Percentiles rank a stretch among this genome's conserved stretches.
phyloP scores from a whole-genome alignment of 2,113 vertebrate species.

The Paracanthobrama guichenoti region DNA sequence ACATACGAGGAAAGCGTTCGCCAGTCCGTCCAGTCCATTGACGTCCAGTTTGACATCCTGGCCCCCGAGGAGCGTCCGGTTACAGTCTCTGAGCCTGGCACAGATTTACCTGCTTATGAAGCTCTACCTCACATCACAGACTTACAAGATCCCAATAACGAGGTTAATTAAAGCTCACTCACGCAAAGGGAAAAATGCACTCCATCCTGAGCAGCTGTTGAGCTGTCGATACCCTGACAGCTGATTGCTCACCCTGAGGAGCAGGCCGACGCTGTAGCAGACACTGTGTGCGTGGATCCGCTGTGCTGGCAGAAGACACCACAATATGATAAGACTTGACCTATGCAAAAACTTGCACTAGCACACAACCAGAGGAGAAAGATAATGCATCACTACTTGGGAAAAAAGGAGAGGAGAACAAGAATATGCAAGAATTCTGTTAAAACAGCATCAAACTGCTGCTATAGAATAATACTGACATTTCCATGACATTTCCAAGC shows the following conservation, averaged over 20 bases:
- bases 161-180: neutral
- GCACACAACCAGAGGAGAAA: neutral
- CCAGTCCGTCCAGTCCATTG: conserved; percentile 68
- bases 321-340: neutral
- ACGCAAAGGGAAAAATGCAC: neutral
- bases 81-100: conserved; percentile 19
- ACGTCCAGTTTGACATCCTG: conserved; percentile 60
- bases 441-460: neutral
- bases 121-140: conserved; percentile 19
- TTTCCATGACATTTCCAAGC: neutral
- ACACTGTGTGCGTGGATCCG: neutral
- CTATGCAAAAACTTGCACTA: conserved; percentile 17
- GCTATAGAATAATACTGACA: neutral
- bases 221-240: neutral
- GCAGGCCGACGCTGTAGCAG: neutral
- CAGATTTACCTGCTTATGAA: conserved; percentile 39
- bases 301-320: conserved; percentile 3
- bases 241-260: neutral
- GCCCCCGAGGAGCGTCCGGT: conserved; percentile 39
- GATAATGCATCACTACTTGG: neutral
- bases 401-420: neutral
- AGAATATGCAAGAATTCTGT: neutral
- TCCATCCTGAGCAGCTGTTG: neutral
- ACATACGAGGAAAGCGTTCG: conserved; percentile 75
- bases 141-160: conserved; percentile 15